Evolutionary conservation across 2,888 invertebrate genomes (phyloP), one percentile per base, ranked within the genome.

Genomic region (Pseudeuparius sepicola): DNA sequence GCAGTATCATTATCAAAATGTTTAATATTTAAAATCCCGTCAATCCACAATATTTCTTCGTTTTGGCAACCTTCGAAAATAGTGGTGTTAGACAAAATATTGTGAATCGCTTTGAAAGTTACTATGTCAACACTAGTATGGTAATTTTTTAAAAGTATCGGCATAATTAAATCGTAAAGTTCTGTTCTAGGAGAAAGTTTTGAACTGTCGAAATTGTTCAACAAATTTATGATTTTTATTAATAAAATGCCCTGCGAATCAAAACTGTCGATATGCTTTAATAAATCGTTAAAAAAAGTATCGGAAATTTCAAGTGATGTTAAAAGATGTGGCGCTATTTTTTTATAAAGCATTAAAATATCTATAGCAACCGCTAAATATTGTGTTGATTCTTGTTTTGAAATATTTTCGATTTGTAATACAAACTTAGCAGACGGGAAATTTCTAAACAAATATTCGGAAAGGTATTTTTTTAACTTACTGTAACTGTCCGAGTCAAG

Each of bases 21-120:
- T 41, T 50, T 49, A 12, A 56, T 39, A 42, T 53, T 46, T 14
- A 53, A 48, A 32, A 59, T 42, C 1, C 52, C 54, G 35, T 55
- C 53, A 23, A 58, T 56, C 70, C 83, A 76, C 37, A 82, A 63
- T 53, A 77, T 71, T 24, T 81, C 71, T 61, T 85, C 82, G 36
- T 68, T 63, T 41, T 65, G 64, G 42, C 71, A 71, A 12, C 67
- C 69, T 51, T 77, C 73, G 53, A 84, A 84, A 43, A 80, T 64
- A 4, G 68, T 66, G 0, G 75, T 75, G 37, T 69, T 73, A 46
- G 64, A 66, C 14, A 85, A 68, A 37, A 84, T 67, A 30, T 60
- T 63, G 28, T 60, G 59, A 14, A 80, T 55, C 3, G 55, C 43
- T 16, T 24, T 27, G 32, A 52, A 46, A 13, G 47, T 51, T n/a